A percentile compares a stretch with the other conserved stretches of the same genome.
These are phyloP conservation scores for Neodon shergylaensis DNA, from an alignment of 2,113 vertebrate genomes.

Conservation along the genomic window DNA sequence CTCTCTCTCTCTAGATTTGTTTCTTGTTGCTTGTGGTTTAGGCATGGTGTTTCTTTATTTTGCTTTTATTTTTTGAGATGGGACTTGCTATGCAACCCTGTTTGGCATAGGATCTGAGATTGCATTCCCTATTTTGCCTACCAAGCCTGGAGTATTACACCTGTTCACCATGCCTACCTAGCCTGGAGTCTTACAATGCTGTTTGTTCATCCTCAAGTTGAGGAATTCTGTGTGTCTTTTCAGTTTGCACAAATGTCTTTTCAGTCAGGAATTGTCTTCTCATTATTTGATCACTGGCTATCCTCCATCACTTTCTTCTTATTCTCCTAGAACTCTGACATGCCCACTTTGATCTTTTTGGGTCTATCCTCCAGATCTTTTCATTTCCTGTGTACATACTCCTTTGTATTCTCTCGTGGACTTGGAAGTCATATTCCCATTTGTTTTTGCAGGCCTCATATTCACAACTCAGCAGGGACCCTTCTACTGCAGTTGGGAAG, in stretches of 20 bases:
- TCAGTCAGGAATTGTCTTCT: background rate
- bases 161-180: background rate
- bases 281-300: slow-evolving; percentile 21
- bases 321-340: slow-evolving; percentile 6
- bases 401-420: background rate
- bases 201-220: slow-evolving; percentile 18
- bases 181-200: background rate
- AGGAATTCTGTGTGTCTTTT: slow-evolving; percentile 27
- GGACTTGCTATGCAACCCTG: background rate
- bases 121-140: background rate
- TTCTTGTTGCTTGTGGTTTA: background rate
- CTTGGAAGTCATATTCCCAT: background rate
- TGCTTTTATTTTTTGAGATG: background rate
- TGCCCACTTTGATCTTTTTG: background rate
- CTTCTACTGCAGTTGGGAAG: background rate
- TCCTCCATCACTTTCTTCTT: background rate
- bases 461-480: background rate
- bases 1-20: background rate
- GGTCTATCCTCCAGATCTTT: background rate
- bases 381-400: background rate
- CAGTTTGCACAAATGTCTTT: background rate
- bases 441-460: background rate
- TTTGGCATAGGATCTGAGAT: background rate
- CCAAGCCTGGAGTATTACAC: background rate
- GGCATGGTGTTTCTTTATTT: background rate